Percentiles rank a stretch among this genome's conserved stretches.
phyloP scores from a whole-genome alignment of 2,888 invertebrate species.

The Sphecodes monilicornis region DNA sequence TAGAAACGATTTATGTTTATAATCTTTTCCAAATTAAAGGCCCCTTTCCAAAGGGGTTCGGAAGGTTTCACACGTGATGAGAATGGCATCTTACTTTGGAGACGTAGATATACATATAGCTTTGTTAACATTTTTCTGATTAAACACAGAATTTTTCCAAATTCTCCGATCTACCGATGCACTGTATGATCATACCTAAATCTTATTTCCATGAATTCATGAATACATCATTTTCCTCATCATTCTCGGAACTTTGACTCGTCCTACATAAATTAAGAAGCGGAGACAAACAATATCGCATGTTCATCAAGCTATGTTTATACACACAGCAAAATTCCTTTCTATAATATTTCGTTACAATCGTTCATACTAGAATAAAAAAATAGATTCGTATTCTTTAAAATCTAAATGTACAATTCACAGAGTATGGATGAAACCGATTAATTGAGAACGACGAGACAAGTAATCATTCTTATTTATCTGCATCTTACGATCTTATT shows the following conservation, averaged over 20 bases:
- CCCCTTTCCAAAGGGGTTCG: background rate
- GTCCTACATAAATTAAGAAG: background rate
- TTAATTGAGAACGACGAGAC: background rate
- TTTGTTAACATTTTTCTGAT: background rate
- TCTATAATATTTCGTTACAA: background rate
- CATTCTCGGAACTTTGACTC: background rate
- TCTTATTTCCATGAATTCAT: conserved; percentile 8
- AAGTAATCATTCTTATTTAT: background rate
- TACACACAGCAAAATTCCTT: background rate
- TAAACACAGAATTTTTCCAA: background rate
- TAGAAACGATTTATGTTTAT: background rate
- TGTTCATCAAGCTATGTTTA: background rate
- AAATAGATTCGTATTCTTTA: background rate
- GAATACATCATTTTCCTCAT: background rate
- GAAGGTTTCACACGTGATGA: background rate
- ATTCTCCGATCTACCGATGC: conserved; percentile 10
- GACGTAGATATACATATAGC: too few species aligned
- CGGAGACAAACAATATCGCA: background rate
- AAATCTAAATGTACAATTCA: background rate
- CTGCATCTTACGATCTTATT: background rate
- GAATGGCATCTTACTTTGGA: background rate
- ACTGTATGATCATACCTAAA: background rate
- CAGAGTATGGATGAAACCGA: background rate
- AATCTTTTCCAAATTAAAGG: background rate
- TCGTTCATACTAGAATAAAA: background rate